Base-by-base conservation (phyloP, 2,888 invertebrate genomes). In the Patella depressa region DNA sequence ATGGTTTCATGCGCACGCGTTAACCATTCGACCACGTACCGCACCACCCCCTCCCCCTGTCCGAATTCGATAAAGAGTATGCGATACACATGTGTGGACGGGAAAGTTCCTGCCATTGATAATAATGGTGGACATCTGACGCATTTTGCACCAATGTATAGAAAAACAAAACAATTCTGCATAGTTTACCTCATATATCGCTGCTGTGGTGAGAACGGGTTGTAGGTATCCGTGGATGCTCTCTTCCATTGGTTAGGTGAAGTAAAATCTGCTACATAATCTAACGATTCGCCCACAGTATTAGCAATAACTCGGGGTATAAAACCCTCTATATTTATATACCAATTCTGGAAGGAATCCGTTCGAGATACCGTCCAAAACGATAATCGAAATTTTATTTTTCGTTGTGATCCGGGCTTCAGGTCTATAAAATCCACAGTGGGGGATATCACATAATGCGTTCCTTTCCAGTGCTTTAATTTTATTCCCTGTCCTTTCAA, bases 271-370 rank as follows among this genome's bases (percentile, higher is more conserved):
- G 77, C 74, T 11, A 83, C 86, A 72, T 82, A 86, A 3, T 70
- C 59, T n/a, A 83, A 76, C n/a, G 74, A 69, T 57, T 82, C 82
- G 0, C 81, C 83, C 1, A 54, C 72, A 0, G 86, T 86, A 57
- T 79, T 82, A 4, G 70, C 53, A 3, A 86, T 71, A 3, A 80
- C 73, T n/a, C 73, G 59, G 0, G 85, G 80, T 4, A 76, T 24
- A 1, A 81, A 74, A 3, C 74, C 80, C 4, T 55, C 70, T 3
- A 72, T 69, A 3, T 55, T 71, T 2, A 83, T 69, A 72, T 81
- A 84, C 88, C 88, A 88, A 65, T 86, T 83, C 2, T 86, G 87
- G 84, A 86, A 83, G 7, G 81, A 74, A 59, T 88, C 88, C 0
- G 87, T 85, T 53, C 84, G 78, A 0, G 86, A 73, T 0, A 88